These are phyloP conservation scores for Vespertilio murinus DNA, from an alignment of 2,797 vertebrate genomes.

Conservation along the genomic window DNA sequence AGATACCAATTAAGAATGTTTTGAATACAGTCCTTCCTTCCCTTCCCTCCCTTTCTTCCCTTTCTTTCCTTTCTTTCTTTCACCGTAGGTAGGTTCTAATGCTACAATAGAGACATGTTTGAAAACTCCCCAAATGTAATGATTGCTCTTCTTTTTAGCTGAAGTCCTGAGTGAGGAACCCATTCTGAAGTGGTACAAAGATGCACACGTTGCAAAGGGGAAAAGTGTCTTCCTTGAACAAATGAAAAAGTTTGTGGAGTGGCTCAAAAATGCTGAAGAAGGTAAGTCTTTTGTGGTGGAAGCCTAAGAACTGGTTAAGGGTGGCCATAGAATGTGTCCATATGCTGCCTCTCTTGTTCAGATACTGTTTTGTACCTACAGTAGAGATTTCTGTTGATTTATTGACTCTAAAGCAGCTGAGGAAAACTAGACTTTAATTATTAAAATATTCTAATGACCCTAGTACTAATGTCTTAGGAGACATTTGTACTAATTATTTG, in stretches of 20 bases:
- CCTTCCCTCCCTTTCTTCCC: neutral
- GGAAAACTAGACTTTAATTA: neutral
- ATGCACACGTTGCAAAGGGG: constrained; percentile 93
- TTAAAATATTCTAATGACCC: neutral
- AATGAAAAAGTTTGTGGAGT: constrained; percentile 98
- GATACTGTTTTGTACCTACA: neutral
- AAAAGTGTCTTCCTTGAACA: constrained; percentile 97
- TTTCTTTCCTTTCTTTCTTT: neutral
- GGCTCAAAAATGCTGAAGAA: constrained; percentile 98
- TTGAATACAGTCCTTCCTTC: neutral
- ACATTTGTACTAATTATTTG: too few species aligned
- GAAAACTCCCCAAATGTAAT: neutral
- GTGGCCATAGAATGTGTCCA: neutral
- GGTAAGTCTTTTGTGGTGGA: constrained; percentile 81
- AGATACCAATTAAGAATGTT: neutral
- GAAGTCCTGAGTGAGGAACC: constrained; percentile 97
- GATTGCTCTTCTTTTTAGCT: constrained; percentile 81
- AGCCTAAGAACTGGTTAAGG: neutral
- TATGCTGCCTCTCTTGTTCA: neutral
- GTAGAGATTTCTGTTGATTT: neutral
- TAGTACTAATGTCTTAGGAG: neutral
- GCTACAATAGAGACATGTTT: neutral
- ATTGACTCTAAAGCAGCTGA: neutral
- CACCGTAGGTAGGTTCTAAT: neutral
- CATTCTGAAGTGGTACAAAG: constrained; percentile 97